Evolutionary conservation across 2,113 vertebrate species (phyloP).

Genomic region (Pituophis catenifer): DNA sequence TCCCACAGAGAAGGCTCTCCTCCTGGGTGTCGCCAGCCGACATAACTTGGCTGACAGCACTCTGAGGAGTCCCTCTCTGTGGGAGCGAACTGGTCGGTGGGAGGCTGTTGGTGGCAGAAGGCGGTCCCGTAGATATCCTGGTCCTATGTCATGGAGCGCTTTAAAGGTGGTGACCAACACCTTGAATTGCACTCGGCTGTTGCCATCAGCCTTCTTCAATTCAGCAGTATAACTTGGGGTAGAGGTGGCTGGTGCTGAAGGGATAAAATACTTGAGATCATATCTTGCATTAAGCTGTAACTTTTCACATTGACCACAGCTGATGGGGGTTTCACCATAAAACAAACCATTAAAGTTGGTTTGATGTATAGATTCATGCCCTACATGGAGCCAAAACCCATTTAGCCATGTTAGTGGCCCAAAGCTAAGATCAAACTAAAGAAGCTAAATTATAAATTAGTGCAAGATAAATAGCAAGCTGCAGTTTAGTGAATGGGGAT

Average conservation of each 20-base stretch:
- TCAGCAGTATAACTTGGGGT: neutral
- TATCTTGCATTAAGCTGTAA: neutral
- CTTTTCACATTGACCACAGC: neutral
- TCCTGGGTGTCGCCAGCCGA: no score
- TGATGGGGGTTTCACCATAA: neutral
- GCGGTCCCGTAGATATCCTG: no score
- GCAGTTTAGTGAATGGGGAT: neutral
- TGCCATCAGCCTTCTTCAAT: neutral
- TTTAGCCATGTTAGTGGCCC: neutral
- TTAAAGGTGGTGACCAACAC: no score
- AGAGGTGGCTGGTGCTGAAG: neutral
- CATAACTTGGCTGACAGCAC: no score
- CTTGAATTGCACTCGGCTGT: no score
- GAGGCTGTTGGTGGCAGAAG: no score
- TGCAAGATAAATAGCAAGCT: neutral
- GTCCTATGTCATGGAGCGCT: no score
- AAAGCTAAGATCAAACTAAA: neutral
- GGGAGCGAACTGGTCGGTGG: no score
- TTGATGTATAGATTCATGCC: neutral
- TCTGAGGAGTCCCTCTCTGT: no score
- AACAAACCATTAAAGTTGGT: neutral
- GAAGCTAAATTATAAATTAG: neutral
- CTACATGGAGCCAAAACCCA: neutral
- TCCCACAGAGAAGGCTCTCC: no score
- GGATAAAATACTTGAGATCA: neutral